A percentile compares a stretch with the other conserved stretches of the same genome.
Conservation (phyloP, 2,888 invertebrate species). For the Stenotaenia linearis region DNA sequence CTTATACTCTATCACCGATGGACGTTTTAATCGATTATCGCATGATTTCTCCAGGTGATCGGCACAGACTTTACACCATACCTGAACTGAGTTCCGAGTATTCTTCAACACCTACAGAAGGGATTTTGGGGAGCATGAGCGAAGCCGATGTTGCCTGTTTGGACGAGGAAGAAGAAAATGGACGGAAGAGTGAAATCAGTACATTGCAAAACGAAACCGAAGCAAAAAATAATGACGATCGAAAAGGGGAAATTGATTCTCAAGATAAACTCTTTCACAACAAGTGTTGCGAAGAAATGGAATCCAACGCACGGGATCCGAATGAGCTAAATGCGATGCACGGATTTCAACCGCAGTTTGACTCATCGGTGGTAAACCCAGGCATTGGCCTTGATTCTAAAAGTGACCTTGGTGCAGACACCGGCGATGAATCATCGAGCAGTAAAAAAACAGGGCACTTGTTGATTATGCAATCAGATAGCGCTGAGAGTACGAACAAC, state of each 20-base stretch:
- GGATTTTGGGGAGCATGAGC: not conserved
- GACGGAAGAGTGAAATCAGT: not conserved
- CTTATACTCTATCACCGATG: not conserved
- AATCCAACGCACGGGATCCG: not conserved
- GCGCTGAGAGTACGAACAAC: not conserved
- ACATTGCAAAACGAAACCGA: not conserved
- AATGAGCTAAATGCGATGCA: not conserved
- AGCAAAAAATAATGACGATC: not conserved
- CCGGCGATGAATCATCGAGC: constrained; percentile 6
- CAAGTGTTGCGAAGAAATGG: not conserved
- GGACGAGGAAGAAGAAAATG: not conserved
- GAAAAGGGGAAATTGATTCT: not conserved
- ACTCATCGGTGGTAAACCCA: constrained; percentile 13
- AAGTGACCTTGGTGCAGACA: constrained; percentile 17
- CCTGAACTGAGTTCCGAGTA: constrained; percentile 33
- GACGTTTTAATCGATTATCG: constrained; percentile 31
- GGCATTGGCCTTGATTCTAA: constrained; percentile 26
- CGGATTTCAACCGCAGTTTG: not conserved
- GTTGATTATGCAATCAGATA: constrained; percentile 27
- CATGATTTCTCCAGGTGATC: constrained; percentile 5
- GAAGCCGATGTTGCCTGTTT: not conserved
- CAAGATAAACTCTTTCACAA: not conserved
- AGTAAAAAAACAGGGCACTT: constrained; percentile 21
- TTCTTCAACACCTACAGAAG: constrained; percentile 30
- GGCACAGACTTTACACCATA: constrained; percentile 31